Evolutionary conservation across 2,797 vertebrate species (phyloP).

Genomic region (Poecilia picta): DNA sequence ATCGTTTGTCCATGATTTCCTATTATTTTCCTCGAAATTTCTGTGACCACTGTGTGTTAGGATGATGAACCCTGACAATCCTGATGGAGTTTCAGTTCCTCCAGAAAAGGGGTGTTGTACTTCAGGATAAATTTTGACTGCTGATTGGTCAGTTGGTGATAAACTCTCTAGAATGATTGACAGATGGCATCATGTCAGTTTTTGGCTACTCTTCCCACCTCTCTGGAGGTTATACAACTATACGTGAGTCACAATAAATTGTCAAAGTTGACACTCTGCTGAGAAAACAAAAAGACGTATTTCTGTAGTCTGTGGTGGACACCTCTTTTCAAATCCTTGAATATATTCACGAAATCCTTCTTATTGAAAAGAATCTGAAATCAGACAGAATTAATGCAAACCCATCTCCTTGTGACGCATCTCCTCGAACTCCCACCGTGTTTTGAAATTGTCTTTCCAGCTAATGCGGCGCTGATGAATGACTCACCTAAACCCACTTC

Average conservation of each 20-base stretch:
- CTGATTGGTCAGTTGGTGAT: no score
- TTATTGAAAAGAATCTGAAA: conserved; percentile 35
- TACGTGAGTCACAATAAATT: neutral
- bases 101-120: no score
- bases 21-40: no score
- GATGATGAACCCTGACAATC: no score
- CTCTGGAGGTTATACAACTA: neutral
- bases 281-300: neutral
- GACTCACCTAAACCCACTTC: conserved; percentile 57
- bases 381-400: conserved; percentile 32
- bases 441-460: conserved; percentile 45
- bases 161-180: no score
- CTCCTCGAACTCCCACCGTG: conserved; percentile 35
- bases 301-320: neutral
- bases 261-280: neutral
- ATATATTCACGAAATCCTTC: conserved; percentile 34
- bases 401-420: conserved; percentile 10
- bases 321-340: conserved; percentile 7
- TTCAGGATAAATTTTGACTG: no score
- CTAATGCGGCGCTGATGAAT: conserved; percentile 48
- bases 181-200: no score
- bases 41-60: no score
- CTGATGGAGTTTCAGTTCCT: no score
- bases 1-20: no score
- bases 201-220: neutral